Conservation (phyloP, 2,797 vertebrate genomes). For the Muraenolepis orangiensis region DNA sequence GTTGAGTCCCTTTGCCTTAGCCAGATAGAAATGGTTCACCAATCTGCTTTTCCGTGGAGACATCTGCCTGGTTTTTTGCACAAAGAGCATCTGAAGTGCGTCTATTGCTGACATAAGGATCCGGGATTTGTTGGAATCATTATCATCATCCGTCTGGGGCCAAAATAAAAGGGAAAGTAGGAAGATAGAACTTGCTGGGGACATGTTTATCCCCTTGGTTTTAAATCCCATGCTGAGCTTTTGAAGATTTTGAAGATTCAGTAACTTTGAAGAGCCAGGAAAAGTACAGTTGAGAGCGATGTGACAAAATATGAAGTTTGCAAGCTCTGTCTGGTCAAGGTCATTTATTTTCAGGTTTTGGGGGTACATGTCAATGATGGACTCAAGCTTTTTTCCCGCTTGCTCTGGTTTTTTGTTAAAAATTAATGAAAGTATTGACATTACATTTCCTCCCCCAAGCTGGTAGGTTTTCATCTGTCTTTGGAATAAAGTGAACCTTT, state of each 20-base stretch:
- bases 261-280: conserved; percentile 61
- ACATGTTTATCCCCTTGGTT: conserved; percentile 23
- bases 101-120: conserved; percentile 58
- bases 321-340: conserved; percentile 59
- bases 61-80: conserved; percentile 52
- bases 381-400: conserved; percentile 58
- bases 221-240: conserved; percentile 52
- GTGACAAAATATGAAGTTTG: conserved; percentile 66
- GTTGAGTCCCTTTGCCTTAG: conserved; percentile 58
- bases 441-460: conserved; percentile 65
- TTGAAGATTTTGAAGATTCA: conserved; percentile 48
- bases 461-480: conserved; percentile 58
- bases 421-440: conserved; percentile 63
- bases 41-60: conserved; percentile 59
- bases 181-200: conserved; percentile 58
- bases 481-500: conserved; percentile 47
- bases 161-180: conserved; percentile 72
- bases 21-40: conserved; percentile 65
- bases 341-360: conserved; percentile 17
- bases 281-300: conserved; percentile 63
- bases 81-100: conserved; percentile 46
- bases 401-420: conserved; percentile 37
- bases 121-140: conserved; percentile 38
- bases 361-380: conserved; percentile 59
- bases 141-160: conserved; percentile 63